These are phyloP conservation scores for Catharus ustulatus DNA, from an alignment of 2,797 vertebrate genomes.

Conservation along the genomic window DNA sequence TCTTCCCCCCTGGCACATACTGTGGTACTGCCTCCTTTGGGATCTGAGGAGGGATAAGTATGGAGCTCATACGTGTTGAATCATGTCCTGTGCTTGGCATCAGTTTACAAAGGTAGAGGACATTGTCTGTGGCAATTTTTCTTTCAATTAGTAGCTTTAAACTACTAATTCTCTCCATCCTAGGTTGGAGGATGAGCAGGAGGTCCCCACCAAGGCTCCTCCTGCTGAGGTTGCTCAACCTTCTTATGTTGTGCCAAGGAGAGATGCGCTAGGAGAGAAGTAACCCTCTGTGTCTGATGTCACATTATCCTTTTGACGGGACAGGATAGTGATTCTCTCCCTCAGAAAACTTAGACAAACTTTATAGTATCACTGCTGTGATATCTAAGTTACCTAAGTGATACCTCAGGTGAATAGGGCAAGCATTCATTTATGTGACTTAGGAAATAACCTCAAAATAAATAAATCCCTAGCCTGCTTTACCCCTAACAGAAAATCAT, in stretches of 20 bases:
- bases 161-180: not conserved
- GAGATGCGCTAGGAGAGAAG: not conserved
- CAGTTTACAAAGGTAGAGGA: conserved; percentile 24
- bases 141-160: not conserved
- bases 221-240: not conserved
- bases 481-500: not conserved
- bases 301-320: not conserved
- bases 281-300: not conserved
- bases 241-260: not conserved
- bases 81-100: conserved; percentile 43
- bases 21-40: conserved; percentile 39
- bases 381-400: not conserved
- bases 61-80: not conserved
- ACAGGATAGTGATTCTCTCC: not conserved
- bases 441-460: not conserved
- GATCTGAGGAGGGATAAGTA: conserved; percentile 35
- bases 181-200: not conserved
- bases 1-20: not conserved
- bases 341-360: not conserved
- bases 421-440: not conserved
- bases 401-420: not conserved
- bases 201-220: not conserved
- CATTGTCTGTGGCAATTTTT: not conserved
- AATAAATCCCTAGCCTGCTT: not conserved
- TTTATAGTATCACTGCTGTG: not conserved